Base-by-base conservation (phyloP, 2,888 invertebrate genomes). In the Melieria crassipennis region DNA sequence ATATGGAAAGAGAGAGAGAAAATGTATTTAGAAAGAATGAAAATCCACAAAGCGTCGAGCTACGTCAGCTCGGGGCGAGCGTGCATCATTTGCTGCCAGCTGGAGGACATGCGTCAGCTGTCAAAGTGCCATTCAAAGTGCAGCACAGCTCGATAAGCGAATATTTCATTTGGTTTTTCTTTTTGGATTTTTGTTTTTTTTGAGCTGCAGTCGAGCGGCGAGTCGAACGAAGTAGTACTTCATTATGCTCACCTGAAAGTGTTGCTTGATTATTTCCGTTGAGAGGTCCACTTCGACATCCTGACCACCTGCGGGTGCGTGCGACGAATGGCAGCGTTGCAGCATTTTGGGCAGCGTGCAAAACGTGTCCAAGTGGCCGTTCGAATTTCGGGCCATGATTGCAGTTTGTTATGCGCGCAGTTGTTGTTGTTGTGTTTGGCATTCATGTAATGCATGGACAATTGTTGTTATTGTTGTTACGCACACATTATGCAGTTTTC, bases 191-290 rank as follows among this genome's bases (percentile, higher is more conserved):
- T 3, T 50, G 1, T 50, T 50, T 50, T 3, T 50, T 30, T 30
- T 1, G n/a, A n/a, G 30, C 2, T 30, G 30, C 30, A 30, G 30
- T 30, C 30, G 3, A 30, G 30, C 30, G 30, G 30, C 30, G 3
- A 30, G 30, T 30, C 30, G 30, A 30, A 30, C 30, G 30, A 30
- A 30, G 30, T 30, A 30, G 10, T 13, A 13, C 69, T 75, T 73
- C 9, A 69, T 71, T 65, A 73, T 72, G 78, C 87, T 82, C 79
- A 86, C 86, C 85, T 86, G 86, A 86, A 86, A 86, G 82, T 87
- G 87, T 83, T 86, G 85, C 84, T 86, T 87, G 82, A 86, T 86
- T 84, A 87, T 86, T 83, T 86, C 86, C 83, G 87, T 82, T 83
- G 86, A 86, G 80, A 84, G 82, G 82, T 86, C 86, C 80, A 84